These are phyloP conservation scores for Eucera pruinosa DNA, from an alignment of 2,888 invertebrate species.

Conservation along the genomic window DNA sequence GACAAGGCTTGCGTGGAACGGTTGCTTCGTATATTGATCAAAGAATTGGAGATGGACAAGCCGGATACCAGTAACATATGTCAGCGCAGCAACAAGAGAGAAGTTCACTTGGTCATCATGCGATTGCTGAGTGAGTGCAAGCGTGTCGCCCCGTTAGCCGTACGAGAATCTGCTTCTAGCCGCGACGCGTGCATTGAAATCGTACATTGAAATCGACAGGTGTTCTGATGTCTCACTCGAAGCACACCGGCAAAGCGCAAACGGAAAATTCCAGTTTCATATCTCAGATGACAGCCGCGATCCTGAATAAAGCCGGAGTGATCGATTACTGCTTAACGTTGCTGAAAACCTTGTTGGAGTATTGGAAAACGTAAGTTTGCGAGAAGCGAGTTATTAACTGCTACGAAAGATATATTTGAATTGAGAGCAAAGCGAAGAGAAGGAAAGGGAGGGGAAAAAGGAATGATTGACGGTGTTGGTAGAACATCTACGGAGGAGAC, in stretches of 20 bases:
- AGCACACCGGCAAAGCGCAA: conserved; percentile 84
- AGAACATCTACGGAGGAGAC: conserved; percentile 82
- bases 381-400: no score
- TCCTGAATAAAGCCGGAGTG: conserved; percentile 89
- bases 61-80: conserved; percentile 86
- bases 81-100: conserved; percentile 90
- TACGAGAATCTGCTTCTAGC: no score
- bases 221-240: conserved; percentile 91
- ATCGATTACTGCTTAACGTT: conserved; percentile 90
- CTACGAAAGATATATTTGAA: no score
- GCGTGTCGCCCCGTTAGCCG: no score
- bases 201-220: conserved; percentile 81
- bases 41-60: conserved; percentile 89
- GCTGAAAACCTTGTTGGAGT: conserved; percentile 89
- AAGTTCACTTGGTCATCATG: conserved; percentile 95
- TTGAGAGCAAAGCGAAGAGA: no score
- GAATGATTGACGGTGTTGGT: no score
- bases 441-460: no score
- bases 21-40: conserved; percentile 90
- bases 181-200: neutral
- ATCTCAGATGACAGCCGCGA: conserved; percentile 89
- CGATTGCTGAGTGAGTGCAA: conserved; percentile 92
- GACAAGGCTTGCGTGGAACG: conserved; percentile 92
- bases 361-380: conserved; percentile 88
- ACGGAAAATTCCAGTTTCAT: conserved; percentile 86